These are phyloP conservation scores for Globodera rostochiensis DNA, from an alignment of 1,140 invertebrate genomes.

Conservation along the genomic window DNA sequence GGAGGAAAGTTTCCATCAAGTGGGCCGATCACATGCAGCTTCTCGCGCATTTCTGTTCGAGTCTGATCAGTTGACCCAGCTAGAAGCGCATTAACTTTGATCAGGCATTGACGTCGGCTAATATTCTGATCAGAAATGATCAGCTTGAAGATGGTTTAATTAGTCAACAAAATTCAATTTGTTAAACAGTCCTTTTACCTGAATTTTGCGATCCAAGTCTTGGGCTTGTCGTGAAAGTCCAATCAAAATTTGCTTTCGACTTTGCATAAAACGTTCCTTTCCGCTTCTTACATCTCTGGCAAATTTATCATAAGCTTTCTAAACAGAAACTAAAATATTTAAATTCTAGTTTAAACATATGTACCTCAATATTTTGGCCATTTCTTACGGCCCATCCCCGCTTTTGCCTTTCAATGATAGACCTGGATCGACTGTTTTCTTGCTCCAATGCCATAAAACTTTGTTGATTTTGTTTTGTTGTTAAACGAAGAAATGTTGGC, in stretches of 20 bases:
- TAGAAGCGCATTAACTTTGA: not conserved
- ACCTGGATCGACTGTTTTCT: not conserved
- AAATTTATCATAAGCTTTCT: not conserved
- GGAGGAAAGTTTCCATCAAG: not conserved
- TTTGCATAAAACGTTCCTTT: not conserved
- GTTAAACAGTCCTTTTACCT: not conserved
- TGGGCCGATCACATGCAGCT: not conserved
- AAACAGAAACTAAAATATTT: not conserved
- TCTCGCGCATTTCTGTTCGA: not conserved
- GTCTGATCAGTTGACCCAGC: not conserved
- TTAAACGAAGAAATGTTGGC: not conserved
- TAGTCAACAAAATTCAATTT: not conserved
- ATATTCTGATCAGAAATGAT: not conserved
- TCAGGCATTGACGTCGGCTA: not conserved
- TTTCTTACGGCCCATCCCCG: not conserved
- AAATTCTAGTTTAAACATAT: not conserved
- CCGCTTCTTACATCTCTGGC: not conserved
- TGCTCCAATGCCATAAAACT: not conserved
- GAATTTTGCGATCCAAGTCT: not conserved
- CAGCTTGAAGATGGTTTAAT: not conserved
- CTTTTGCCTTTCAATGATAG: not conserved
- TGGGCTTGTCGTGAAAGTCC: not conserved
- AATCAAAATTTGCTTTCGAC: not conserved
- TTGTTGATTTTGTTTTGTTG: not conserved
- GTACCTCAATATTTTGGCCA: not conserved